Conservation (phyloP, 2,888 invertebrate species). For the Mylabris sibirica region DNA sequence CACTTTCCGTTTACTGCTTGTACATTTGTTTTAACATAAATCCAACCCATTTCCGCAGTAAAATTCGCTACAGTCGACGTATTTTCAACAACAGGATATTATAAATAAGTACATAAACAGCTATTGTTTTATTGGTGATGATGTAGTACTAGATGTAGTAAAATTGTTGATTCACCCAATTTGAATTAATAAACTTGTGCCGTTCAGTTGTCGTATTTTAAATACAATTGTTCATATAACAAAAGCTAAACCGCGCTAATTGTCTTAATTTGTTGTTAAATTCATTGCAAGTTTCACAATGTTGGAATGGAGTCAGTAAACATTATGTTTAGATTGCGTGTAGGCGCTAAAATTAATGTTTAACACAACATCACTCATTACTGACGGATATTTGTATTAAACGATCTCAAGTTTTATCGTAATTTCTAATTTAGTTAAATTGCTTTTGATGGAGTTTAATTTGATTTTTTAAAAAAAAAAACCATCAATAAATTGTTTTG, state of each 20-base stretch:
- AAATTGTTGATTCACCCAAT: background rate
- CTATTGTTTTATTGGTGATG: constrained; percentile 1
- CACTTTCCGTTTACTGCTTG: constrained; percentile 46
- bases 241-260: constrained; percentile 55
- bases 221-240: constrained; percentile 46
- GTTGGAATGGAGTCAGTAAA: constrained; percentile 47
- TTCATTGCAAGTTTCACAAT: constrained; percentile 49
- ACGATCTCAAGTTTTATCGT: constrained; percentile 24
- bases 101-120: background rate
- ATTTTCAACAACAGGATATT: constrained; percentile 5
- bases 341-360: constrained; percentile 42
- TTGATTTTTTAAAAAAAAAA: too few species aligned
- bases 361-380: constrained; percentile 37
- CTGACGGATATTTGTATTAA: constrained; percentile 26
- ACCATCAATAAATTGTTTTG: too few species aligned
- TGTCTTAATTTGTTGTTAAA: constrained; percentile 55
- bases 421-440: constrained; percentile 18
- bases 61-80: background rate
- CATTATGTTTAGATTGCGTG: constrained; percentile 50
- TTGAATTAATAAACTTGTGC: constrained; percentile 12
- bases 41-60: constrained; percentile 40
- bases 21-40: constrained; percentile 47
- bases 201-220: constrained; percentile 41
- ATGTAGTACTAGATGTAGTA: background rate
- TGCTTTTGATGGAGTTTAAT: constrained; percentile 5